Percentiles rank a stretch among this genome's conserved stretches.
phyloP scores from a whole-genome alignment of 2,888 invertebrate genomes.

The Clitarchus hookeri region DNA sequence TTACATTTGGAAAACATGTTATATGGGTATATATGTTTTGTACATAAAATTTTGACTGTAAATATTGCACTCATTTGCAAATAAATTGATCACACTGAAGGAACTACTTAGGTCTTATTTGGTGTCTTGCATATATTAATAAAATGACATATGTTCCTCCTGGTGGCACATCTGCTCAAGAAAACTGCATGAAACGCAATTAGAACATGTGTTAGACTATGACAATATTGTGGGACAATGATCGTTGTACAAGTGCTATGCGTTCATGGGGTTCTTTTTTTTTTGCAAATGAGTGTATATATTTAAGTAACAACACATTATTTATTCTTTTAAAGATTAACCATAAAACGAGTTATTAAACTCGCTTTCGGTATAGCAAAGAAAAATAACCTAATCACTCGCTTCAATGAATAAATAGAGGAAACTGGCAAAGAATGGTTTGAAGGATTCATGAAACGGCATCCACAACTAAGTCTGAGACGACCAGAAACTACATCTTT shows the following conservation, averaged over 20 bases:
- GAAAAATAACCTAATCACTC: constrained; percentile 32
- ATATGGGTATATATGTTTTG: not conserved
- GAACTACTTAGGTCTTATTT: too few species aligned
- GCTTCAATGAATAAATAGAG: constrained; percentile 28
- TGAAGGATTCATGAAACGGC: constrained; percentile 31
- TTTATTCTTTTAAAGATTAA: not conserved
- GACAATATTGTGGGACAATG: too few species aligned
- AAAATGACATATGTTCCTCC: too few species aligned
- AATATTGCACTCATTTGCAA: not conserved
- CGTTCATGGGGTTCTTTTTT: too few species aligned
- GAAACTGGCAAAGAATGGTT: constrained; percentile 37
- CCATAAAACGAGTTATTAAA: constrained; percentile 19
- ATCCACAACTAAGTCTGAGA: constrained; percentile 34
- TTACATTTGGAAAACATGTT: constrained; percentile 22
- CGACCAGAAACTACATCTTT: constrained; percentile 37
- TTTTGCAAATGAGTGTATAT: too few species aligned
- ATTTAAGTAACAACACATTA: not conserved
- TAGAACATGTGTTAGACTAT: too few species aligned
- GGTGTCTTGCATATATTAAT: too few species aligned
- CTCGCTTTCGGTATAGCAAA: constrained; percentile 37
- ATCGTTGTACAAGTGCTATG: too few species aligned
- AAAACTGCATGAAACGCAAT: too few species aligned
- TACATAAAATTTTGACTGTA: not conserved
- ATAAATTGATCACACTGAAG: not conserved
- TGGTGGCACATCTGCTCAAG: too few species aligned